phyloP scores from a whole-genome alignment of 92 coral and sea anemone species.

The Palythoa grandiflora region DNA sequence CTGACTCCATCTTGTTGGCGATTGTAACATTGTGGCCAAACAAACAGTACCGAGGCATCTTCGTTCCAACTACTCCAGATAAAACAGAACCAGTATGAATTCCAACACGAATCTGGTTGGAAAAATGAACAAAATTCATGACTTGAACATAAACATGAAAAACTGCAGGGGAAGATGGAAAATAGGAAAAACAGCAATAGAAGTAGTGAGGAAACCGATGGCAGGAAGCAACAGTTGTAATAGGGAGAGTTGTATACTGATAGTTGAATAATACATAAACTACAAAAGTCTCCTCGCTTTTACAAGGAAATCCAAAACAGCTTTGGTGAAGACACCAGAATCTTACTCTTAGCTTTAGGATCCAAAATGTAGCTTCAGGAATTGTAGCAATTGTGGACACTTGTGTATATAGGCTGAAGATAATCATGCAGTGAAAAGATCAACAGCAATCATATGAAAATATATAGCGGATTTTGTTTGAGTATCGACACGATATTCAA shows the following conservation, averaged over 20 bases:
- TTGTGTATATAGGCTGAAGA: no score
- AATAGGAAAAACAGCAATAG: not conserved
- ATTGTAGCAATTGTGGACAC: no score
- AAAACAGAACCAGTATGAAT: conserved; percentile 92
- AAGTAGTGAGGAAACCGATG: not conserved
- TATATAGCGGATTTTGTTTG: no score
- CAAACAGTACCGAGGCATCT: conserved; percentile 95
- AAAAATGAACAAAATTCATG: not conserved
- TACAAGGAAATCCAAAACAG: not conserved
- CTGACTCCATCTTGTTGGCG: conserved; percentile 94
- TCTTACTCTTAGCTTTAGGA: no score
- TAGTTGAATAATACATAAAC: no score
- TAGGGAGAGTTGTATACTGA: not conserved
- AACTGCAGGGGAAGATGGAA: not conserved
- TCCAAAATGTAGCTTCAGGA: no score
- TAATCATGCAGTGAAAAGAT: no score
- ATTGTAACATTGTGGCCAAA: conserved; percentile 92
- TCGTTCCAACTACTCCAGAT: conserved; percentile 89
- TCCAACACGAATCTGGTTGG: conserved; percentile 83
- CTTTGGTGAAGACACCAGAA: not conserved
- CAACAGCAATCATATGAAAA: no score
- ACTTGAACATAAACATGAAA: not conserved
- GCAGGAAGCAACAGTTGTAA: not conserved
- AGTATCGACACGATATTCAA: no score
- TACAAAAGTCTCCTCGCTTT: not conserved